Conservation (phyloP, 1,140 invertebrate species). For the Dufourea novaeangliae region DNA sequence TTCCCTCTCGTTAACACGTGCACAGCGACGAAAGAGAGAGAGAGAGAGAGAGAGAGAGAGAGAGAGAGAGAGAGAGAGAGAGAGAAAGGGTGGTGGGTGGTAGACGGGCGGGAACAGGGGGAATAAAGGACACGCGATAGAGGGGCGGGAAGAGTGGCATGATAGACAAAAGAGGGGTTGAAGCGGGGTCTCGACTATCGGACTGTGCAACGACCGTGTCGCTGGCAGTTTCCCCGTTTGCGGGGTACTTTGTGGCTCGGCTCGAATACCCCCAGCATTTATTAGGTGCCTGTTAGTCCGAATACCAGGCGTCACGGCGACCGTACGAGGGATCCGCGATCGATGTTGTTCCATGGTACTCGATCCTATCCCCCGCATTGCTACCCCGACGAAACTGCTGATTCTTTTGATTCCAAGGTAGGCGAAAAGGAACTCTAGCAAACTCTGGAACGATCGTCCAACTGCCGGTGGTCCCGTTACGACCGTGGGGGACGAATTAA, state of each 20-base stretch:
- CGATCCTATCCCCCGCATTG: background rate
- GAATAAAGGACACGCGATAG: slow-evolving; percentile 3
- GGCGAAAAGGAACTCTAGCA: background rate
- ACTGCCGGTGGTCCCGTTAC: no score
- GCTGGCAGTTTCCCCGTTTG: slow-evolving; percentile 72
- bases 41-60: no score
- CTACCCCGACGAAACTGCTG: background rate
- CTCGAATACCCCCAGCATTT: slow-evolving; percentile 67
- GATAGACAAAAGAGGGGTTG: slow-evolving; percentile 27
- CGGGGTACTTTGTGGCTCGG: slow-evolving; percentile 72
- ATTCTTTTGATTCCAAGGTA: background rate
- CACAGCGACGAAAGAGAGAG: background rate
- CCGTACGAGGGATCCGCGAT: background rate
- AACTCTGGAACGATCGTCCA: no score
- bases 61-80: no score
- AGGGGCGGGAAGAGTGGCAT: background rate
- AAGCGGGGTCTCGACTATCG: slow-evolving; percentile 61
- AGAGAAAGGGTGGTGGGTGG: no score
- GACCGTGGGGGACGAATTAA: background rate
- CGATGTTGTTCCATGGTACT: background rate
- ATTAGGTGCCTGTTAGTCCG: slow-evolving; percentile 57
- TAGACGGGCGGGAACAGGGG: background rate
- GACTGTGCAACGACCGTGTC: slow-evolving; percentile 71
- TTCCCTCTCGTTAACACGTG: slow-evolving; percentile 18
- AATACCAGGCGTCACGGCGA: background rate